Base-by-base conservation (phyloP, 2,888 invertebrate genomes). In the Meiosimyza decipiens region DNA sequence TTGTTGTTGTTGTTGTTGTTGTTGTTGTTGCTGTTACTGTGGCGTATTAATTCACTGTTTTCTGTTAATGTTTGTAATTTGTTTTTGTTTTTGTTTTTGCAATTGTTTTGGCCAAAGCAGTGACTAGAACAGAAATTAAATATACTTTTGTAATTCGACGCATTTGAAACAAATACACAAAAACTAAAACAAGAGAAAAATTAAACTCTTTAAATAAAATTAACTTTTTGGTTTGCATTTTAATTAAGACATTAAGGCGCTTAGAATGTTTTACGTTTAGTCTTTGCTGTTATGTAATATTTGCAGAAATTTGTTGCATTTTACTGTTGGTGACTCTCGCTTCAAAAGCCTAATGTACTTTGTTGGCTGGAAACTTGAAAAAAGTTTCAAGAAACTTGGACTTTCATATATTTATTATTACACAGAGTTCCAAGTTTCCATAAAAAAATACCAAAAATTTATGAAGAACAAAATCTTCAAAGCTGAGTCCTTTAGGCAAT, bases 81-180 rank as follows among this genome's bases (percentile, higher is more conserved):
- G 52, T 51, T 52, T 33, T 15, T 50, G 52, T 51, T 52, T 33
- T 15, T 40, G 33, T 60, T 33, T 60, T 12, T 33, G 4, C 7
- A 28, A 28, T n/a, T 16, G 22, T 57, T 57, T 57, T 57, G 28
- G 40, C 40, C 18, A 13, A 40, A 49, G 40, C 18, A 50, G 18
- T 33, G 33, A 62, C 15, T 33, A 62, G 51, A 50, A 64, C 51
- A 51, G 63, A 63, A 63, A 47, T 63, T 63, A 7, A 16, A 47
- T 16, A n/a, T 18, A 18, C 18, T 18, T 12, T 18, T 63, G 6
- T 49, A 18, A 15, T 63, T 1, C 18, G 50, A 63, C 12, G 63
- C 50, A 63, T 49, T 63, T 63, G 50, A 7, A 63, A 18, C 2
- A 40, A 50, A 18, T 49, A 49, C 16, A 11, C 49, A 13, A 7